These are phyloP conservation scores for Anoplius nigerrimus DNA, from an alignment of 2,888 invertebrate genomes.

Conservation along the genomic window DNA sequence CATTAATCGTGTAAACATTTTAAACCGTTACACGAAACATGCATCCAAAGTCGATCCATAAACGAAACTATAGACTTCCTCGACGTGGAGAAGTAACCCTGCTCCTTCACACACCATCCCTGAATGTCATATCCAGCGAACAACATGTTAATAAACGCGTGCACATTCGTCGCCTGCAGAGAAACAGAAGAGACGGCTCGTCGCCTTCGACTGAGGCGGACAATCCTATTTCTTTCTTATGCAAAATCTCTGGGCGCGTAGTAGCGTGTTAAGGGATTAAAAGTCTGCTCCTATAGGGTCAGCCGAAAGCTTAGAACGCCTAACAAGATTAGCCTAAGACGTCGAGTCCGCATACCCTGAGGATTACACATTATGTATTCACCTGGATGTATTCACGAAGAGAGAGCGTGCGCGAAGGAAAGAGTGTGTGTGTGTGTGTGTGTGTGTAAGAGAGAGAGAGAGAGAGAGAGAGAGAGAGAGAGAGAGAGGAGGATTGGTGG, in stretches of 20 bases:
- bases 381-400: constrained; percentile 69
- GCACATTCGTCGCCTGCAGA: constrained; percentile 4
- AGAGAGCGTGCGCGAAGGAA: constrained; percentile 41
- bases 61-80: no score
- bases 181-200: constrained; percentile 42
- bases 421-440: no score
- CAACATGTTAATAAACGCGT: no score
- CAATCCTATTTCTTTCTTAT: constrained; percentile 73
- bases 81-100: no score
- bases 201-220: constrained; percentile 52
- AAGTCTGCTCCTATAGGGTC: constrained; percentile 68
- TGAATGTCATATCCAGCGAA: no score
- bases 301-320: constrained; percentile 71
- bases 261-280: constrained; percentile 71
- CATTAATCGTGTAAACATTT: no score
- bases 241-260: constrained; percentile 69
- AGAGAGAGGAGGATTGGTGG: background rate
- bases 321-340: constrained; percentile 75
- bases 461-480: constrained; percentile 27
- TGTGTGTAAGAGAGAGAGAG: constrained; percentile 30
- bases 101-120: no score
- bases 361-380: constrained; percentile 75
- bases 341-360: constrained; percentile 71
- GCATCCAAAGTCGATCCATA: no score
- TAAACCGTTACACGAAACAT: no score